Conservation (phyloP, 2,797 vertebrate species). For the Leucoraja ocellata region DNA sequence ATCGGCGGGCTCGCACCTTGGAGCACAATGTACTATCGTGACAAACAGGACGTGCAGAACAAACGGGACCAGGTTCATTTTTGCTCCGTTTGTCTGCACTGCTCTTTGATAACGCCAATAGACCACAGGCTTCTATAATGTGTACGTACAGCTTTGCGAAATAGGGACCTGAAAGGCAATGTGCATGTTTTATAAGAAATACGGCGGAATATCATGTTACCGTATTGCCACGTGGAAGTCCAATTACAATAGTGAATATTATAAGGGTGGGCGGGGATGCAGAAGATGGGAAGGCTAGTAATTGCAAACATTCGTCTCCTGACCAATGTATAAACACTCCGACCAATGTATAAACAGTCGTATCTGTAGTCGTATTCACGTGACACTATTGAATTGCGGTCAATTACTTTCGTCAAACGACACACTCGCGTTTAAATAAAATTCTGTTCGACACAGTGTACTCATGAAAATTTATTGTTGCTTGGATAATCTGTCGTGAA, state of each 20-base stretch:
- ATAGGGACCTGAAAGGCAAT: conserved; percentile 49
- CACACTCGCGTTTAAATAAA: not conserved
- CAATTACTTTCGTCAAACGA: not conserved
- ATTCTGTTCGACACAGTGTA: not conserved
- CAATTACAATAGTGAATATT: not conserved
- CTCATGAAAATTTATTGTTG: conserved; percentile 22
- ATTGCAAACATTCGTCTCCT: not conserved
- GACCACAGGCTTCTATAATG: conserved; percentile 7
- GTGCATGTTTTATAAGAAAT: conserved; percentile 52
- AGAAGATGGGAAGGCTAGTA: not conserved
- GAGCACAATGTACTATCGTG: conserved; percentile 49
- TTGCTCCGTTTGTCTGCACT: conserved; percentile 44
- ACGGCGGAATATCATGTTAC: conserved; percentile 56
- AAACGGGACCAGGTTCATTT: conserved; percentile 51
- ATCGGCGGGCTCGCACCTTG: conserved; percentile 59
- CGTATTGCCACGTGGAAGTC: conserved; percentile 37
- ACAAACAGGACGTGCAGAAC: conserved; percentile 51
- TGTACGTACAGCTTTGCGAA: conserved; percentile 42
- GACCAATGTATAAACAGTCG: not conserved
- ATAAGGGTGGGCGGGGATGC: no score
- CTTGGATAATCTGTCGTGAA: not conserved
- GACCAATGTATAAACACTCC: not conserved
- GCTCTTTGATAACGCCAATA: conserved; percentile 48
- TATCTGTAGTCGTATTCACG: not conserved
- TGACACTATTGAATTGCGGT: no score